These are phyloP conservation scores for roundworm (Caenorhabditis elegans) DNA, from an alignment of 1,140 invertebrate species.

Conservation along the genomic window WBcel235 BX284603.4:10047501-10048000, in stretches of 20 bases:
- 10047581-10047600: slow-evolving; percentile 52
- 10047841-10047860: slow-evolving; percentile 43
- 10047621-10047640: neutral
- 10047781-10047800: neutral
- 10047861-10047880: slow-evolving; percentile 42
- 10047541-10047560: slow-evolving; percentile 48
- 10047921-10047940: no score
- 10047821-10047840: slow-evolving; percentile 44
- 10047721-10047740: slow-evolving; percentile 47
- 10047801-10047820: slow-evolving; percentile 6
- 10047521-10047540: slow-evolving; percentile 21
- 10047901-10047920: no score
- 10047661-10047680: no score
- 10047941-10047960: no score
- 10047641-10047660: no score
- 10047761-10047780: neutral
- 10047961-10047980: no score
- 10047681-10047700: slow-evolving; percentile 68
- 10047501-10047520: slow-evolving; percentile 23
- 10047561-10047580: slow-evolving; percentile 58
- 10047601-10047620: slow-evolving; percentile 31
- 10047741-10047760: slow-evolving; percentile 18
- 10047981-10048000: no score
- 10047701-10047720: slow-evolving; percentile 66
- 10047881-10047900: slow-evolving; percentile 46